phyloP scores from a whole-genome alignment of 2,113 vertebrate species.

The Entomyzon cyanotis region DNA sequence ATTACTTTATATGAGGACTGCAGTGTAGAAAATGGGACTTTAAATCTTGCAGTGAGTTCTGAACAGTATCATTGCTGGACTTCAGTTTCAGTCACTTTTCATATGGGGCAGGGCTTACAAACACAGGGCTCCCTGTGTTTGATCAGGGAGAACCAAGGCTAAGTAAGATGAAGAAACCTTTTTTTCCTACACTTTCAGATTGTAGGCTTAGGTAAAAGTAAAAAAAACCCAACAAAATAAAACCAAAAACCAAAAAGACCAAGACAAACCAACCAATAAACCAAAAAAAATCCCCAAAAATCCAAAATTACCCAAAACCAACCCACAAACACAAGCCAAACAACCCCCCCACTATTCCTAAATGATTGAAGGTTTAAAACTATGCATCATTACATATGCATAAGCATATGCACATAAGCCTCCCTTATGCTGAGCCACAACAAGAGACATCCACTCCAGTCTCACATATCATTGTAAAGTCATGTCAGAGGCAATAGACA shows the following conservation, averaged over 20 bases:
- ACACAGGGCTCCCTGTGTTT: no score
- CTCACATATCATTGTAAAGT: not conserved
- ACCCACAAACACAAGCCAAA: not conserved
- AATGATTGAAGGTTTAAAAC: not conserved
- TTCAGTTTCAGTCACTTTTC: not conserved
- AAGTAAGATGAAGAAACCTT: not conserved
- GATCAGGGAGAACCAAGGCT: not conserved
- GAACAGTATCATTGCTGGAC: not conserved
- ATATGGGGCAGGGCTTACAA: not conserved
- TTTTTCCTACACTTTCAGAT: not conserved
- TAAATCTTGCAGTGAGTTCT: not conserved
- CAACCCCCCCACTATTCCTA: rapidly evolving
- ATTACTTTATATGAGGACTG: not conserved
- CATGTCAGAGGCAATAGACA: not conserved
- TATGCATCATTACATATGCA: not conserved
- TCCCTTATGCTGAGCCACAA: not conserved
- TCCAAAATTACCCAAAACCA: not conserved
- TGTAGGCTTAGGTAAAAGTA: not conserved
- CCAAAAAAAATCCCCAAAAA: not conserved
- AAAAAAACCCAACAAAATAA: not conserved
- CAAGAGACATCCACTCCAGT: not conserved
- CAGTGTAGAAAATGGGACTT: not conserved
- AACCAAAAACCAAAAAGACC: not conserved
- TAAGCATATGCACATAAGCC: no score
- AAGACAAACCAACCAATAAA: not conserved